These are phyloP conservation scores for Hipposideros larvatus DNA, from an alignment of 2,797 vertebrate genomes.

Conservation along the genomic window DNA sequence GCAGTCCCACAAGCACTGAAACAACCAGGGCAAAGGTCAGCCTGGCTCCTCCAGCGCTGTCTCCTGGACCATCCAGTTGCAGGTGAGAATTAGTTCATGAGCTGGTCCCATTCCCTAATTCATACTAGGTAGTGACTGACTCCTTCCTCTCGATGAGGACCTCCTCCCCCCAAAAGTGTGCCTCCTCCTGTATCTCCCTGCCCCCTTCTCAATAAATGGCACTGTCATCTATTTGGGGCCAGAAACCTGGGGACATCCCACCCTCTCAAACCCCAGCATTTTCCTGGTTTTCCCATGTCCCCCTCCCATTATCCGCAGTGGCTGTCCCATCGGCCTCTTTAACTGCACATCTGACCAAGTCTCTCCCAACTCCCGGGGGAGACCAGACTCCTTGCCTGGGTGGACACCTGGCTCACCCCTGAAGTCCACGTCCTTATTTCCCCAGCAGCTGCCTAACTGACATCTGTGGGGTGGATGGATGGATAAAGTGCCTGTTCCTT, in stretches of 20 bases:
- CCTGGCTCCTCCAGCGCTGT: background rate
- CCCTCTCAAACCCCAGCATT: too few relatives aligned
- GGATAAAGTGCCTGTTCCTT: background rate
- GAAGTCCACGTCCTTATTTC: background rate
- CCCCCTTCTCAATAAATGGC: background rate
- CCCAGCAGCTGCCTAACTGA: background rate
- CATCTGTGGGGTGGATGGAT: background rate
- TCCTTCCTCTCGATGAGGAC: background rate
- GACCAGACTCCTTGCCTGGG: background rate
- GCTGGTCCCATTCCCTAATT: background rate
- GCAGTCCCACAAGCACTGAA: background rate
- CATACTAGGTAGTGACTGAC: background rate
- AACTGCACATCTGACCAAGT: background rate
- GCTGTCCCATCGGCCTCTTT: background rate
- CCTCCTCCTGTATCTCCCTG: background rate
- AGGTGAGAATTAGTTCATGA: background rate
- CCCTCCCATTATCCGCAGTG: background rate
- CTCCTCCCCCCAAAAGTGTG: background rate
- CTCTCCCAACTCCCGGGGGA: background rate
- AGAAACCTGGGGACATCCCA: background rate
- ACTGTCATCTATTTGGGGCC: background rate
- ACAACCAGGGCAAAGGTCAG: too few relatives aligned
- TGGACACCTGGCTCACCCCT: background rate
- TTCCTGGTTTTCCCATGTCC: background rate
- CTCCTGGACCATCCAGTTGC: background rate